Evolutionary conservation across 2,113 vertebrate species (phyloP), one percentile per base, ranked within the genome.

Genomic region (Urocolius indicus): DNA sequence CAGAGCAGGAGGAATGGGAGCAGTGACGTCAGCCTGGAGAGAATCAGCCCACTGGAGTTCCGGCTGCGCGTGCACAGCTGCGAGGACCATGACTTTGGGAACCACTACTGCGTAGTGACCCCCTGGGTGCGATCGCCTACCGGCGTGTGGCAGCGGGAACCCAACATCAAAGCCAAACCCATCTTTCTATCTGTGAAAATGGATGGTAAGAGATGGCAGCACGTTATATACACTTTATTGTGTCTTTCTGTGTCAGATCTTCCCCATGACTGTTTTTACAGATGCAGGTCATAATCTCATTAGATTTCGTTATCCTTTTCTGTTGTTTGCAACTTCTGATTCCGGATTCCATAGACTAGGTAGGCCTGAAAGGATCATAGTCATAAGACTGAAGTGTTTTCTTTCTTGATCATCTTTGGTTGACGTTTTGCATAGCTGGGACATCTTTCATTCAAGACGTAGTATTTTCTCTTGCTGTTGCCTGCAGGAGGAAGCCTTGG

Each of bases 101-200:
- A 99, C 95, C 99, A 99, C 84, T 98, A 98, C 90, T 99, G 99
- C 16, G 21, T 95, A 1, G 98, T 98, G 92, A 99, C 98, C 0
- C 99, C 99, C 0, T 99, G 99, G 99, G 98, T 99, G 77, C 97
- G 96, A 38, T 98, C 98, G 0, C 93, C 98, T 3, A 98, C 98
- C 0, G 98, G 98, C 0, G 91, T 96, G 55, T 99, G 99, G 99
- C 99, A 98, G 74, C 97, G 97, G 79, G 98, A 98, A 36, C 96
- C 90, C 1, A 98, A 99, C 87, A 91, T 99, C 95, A 98, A 88
- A 68, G 99, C 99, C 36, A 94, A 97, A 11, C 96, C 97, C 58
- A 58, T 99, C 94, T 99, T 99, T 63, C 94, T 99, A 1, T 98
- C 98, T 2, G 99, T 99, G 93, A 98, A 98, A 87, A 99, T 99